phyloP scores from a whole-genome alignment of 1,140 invertebrate species.

The Drosophila leontia region DNA sequence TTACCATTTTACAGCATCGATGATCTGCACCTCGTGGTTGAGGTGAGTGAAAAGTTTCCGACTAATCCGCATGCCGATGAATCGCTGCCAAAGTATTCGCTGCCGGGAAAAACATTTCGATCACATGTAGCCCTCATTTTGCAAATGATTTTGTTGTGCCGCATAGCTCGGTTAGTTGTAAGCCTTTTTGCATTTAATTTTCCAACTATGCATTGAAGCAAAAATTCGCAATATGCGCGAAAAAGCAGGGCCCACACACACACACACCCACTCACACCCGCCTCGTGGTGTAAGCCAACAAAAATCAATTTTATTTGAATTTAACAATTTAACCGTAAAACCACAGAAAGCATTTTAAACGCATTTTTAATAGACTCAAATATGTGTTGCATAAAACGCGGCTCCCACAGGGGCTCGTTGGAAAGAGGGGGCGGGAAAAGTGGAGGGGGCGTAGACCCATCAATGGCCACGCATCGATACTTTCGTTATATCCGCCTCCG shows the following conservation, averaged over 20 bases:
- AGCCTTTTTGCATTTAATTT: constrained; percentile 59
- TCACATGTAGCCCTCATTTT: constrained; percentile 45
- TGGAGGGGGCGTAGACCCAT: constrained; percentile 19
- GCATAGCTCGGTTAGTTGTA: constrained; percentile 56
- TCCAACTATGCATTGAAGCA: constrained; percentile 51
- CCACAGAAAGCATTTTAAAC: constrained; percentile 85
- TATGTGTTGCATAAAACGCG: constrained; percentile 81
- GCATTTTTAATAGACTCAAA: constrained; percentile 85
- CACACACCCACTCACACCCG: not conserved
- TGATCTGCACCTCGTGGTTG: not conserved
- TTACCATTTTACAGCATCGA: not conserved
- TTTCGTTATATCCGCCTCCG: constrained; percentile 51
- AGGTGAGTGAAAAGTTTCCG: not conserved
- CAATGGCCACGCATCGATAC: constrained; percentile 43
- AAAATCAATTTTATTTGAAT: constrained; percentile 84
- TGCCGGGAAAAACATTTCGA: constrained; percentile 32
- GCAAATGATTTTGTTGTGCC: constrained; percentile 50
- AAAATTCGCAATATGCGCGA: constrained; percentile 57
- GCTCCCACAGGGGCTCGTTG: constrained; percentile 1
- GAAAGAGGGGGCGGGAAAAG: not conserved
- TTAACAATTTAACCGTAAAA: constrained; percentile 84
- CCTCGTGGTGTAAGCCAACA: constrained; percentile 41
- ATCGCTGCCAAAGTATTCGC: constrained; percentile 15
- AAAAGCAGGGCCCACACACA: constrained; percentile 6
- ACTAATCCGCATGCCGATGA: constrained; percentile 35